A percentile compares a stretch with the other conserved stretches of the same genome.
Evolutionary conservation across 2,888 invertebrate genomes (phyloP).

Genomic region (Apamea anceps): DNA sequence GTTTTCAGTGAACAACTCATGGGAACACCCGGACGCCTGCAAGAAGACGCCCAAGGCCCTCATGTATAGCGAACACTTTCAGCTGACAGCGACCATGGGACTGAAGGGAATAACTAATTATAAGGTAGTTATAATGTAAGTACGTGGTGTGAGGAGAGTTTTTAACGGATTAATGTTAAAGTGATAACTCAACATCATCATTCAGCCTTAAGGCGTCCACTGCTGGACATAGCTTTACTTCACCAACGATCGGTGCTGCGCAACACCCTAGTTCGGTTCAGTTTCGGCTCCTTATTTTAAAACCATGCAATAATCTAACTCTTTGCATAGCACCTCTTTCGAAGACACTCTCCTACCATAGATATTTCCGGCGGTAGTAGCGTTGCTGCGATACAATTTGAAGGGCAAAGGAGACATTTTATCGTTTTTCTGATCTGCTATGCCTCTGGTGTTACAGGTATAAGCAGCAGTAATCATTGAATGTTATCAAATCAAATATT

Average conservation of each 20-base stretch:
- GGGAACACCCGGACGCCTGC: conserved; percentile 20
- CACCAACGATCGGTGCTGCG: background rate
- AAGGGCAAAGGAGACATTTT: background rate
- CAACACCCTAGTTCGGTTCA: background rate
- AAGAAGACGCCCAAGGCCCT: background rate
- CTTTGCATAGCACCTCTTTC: background rate
- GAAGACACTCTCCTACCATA: background rate
- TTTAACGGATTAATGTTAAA: background rate
- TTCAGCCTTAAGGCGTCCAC: too few relatives aligned
- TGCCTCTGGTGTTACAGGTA: background rate
- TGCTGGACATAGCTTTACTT: too few relatives aligned
- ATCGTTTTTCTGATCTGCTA: background rate
- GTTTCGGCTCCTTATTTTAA: background rate
- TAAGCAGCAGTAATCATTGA: background rate
- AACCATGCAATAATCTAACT: background rate
- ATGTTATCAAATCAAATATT: background rate
- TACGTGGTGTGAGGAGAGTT: too few relatives aligned
- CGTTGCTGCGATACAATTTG: background rate
- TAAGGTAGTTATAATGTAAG: background rate
- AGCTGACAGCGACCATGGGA: background rate
- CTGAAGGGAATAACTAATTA: background rate
- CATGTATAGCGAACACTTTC: conserved; percentile 35
- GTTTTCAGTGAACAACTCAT: conserved; percentile 39
- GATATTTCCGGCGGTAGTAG: background rate
- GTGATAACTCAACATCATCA: background rate